Evolutionary conservation across 2,888 invertebrate species (phyloP), one percentile per base, ranked within the genome.

Genomic region (Neoscelio sp.): DNA sequence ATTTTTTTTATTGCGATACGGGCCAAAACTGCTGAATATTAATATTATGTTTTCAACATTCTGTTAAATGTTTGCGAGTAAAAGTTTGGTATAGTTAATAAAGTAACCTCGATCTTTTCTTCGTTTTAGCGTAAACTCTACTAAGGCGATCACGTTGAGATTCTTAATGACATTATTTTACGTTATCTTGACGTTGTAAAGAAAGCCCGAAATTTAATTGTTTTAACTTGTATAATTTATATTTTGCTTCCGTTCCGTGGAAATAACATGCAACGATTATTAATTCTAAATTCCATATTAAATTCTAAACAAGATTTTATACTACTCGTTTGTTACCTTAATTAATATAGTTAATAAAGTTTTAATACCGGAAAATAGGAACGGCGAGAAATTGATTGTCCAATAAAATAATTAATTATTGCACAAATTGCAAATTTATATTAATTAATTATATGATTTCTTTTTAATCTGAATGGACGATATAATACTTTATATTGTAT

Each of bases 121-220:
- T 28, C 10, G 10, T 17, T 35, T 38, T 13, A 3, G 33, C 12
- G 15, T n/a, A 42, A 18, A 42, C 17, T 62, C 17, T 15, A 1
- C 35, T 10, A 62, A 62, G 62, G 10, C 35, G 48, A 62, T 48
- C 60, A 30, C 30, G 30, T 17, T 3, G 10, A 33, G 30, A 30
- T 44, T 58, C 60, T 46, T 46, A 18, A 46, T 46, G n/a, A 44
- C 33, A 46, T 46, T 60, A 33, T 44, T 60, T 46, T 33, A 46
- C 60, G 30, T 56, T 15, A 56, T 15, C 54, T 20, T n/a, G n/a
- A n/a, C 42, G 4, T 15, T 12, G 12, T n/a, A 8, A 56, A 56
- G 23, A 38, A 40, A 56, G 38, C 38, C 2, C 26, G 3, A 26
- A 23, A 56, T 56, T 38, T 5, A 13, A 2, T 56, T 13, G n/a